Evolutionary conservation across 1,140 invertebrate species (phyloP).

Genomic region (Amyelois transitella): DNA sequence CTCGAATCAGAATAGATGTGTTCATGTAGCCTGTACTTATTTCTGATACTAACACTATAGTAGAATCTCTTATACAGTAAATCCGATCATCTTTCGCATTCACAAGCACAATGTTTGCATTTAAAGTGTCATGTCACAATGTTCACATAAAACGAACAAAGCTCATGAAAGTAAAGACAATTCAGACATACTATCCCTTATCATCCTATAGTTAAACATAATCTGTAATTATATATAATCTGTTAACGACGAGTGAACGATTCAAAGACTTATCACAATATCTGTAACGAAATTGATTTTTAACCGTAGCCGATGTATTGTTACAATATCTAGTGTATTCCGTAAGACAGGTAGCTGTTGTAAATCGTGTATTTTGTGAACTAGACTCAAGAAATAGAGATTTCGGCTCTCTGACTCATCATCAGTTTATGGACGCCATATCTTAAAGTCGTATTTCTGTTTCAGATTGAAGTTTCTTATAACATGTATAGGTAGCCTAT

Average conservation of each 20-base stretch:
- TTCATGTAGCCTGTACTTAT: slow-evolving; percentile 32
- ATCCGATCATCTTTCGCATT: background rate
- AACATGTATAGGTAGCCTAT: no score
- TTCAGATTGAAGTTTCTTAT: no score
- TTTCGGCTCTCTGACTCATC: background rate
- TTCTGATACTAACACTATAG: slow-evolving; percentile 20
- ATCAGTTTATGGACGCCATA: no score
- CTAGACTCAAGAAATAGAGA: background rate
- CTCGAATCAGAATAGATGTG: slow-evolving; percentile 36
- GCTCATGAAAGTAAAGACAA: background rate
- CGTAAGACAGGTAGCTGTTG: background rate
- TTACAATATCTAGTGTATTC: no score
- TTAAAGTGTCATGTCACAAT: slow-evolving; percentile 18
- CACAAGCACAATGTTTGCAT: slow-evolving; percentile 33
- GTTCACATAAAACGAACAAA: background rate
- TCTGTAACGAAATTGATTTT: background rate
- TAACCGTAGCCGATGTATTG: background rate
- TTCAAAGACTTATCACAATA: background rate
- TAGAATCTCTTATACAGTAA: slow-evolving; percentile 1
- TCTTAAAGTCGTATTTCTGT: no score
- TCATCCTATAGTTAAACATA: background rate
- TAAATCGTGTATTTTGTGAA: background rate
- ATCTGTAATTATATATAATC: background rate
- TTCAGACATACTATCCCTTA: background rate
- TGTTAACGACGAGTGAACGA: background rate